A percentile compares a stretch with the other conserved stretches of the same genome.
These are phyloP conservation scores for Bryconaethiops microstoma DNA, from an alignment of 2,797 vertebrate species.

Conservation along the genomic window DNA sequence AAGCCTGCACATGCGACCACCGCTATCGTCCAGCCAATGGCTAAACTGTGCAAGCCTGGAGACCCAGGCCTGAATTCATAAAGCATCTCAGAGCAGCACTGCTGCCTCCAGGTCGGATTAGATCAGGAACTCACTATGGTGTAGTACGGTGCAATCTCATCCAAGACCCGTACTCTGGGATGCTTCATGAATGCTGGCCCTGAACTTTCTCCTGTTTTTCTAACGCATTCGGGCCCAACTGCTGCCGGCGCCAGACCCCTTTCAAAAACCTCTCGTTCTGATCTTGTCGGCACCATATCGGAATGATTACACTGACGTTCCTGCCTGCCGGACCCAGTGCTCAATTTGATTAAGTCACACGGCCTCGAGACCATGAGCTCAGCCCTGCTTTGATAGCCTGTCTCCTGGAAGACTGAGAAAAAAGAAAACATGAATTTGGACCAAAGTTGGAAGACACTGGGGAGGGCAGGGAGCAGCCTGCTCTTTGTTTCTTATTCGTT, in stretches of 20 bases:
- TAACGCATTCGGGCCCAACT: not conserved
- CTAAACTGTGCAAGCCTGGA: conserved; percentile 61
- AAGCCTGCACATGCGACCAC: conserved; percentile 61
- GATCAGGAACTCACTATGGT: conserved; percentile 1
- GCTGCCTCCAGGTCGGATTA: conserved; percentile 47
- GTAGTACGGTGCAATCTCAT: conserved; percentile 4
- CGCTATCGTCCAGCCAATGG: conserved; percentile 62
- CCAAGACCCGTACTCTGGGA: conserved; percentile 5
- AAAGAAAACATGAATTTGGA: conserved; percentile 9
- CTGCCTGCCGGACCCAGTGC: not conserved
- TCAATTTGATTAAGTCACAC: conserved; percentile 12
- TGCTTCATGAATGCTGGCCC: not conserved
- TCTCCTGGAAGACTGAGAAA: not conserved
- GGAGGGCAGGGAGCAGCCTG: not conserved
- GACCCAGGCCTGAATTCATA: conserved; percentile 48
- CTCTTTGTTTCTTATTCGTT: not conserved
- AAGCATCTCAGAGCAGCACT: conserved; percentile 57
- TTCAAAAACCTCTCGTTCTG: conserved; percentile 1
- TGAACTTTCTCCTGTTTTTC: not conserved
- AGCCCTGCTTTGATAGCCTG: not conserved
- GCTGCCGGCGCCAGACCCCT: not conserved
- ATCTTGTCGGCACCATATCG: conserved; percentile 1
- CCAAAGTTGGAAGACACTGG: not conserved
- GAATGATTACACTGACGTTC: conserved; percentile 3
- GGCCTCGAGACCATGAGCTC: not conserved